A percentile compares a stretch with the other conserved stretches of the same genome.
Evolutionary conservation across 1,140 invertebrate genomes (phyloP).

Genomic region (Calliopsis andreniformis): DNA sequence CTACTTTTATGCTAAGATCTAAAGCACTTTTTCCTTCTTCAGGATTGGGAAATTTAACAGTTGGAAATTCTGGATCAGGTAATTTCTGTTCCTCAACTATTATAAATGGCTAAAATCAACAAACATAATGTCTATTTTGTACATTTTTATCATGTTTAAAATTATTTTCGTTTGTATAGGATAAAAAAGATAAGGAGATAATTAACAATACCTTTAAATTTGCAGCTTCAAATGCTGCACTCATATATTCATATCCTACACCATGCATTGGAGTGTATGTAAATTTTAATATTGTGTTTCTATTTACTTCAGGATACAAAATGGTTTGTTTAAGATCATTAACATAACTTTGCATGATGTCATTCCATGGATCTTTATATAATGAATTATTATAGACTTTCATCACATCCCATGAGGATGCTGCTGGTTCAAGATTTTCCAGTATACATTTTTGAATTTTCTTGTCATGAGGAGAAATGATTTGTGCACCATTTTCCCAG

Average conservation of each 20-base stretch:
- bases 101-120: conserved; percentile 83
- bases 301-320: conserved; percentile 84
- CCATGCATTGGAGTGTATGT: conserved; percentile 99
- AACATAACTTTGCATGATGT: conserved; percentile 87
- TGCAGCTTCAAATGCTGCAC: conserved; percentile 88
- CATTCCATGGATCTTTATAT: conserved; percentile 83
- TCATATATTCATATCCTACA: conserved; percentile 93
- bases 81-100: conserved; percentile 92
- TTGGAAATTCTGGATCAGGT: conserved; percentile 98
- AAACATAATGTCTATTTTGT: conserved; percentile 8
- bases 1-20: conserved; percentile 92
- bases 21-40: conserved; percentile 97
- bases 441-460: conserved; percentile 92
- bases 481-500: conserved; percentile 97
- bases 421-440: conserved; percentile 88
- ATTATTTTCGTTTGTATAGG: not conserved
- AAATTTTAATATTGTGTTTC: conserved; percentile 85
- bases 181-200: not conserved
- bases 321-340: conserved; percentile 82
- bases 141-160: not conserved
- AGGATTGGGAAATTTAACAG: conserved; percentile 98
- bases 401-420: conserved; percentile 85
- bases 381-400: conserved; percentile 79
- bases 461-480: conserved; percentile 95
- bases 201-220: conserved; percentile 86